Evolutionary conservation across 2,888 invertebrate species (phyloP).

Genomic region (Synergus laeviventris): DNA sequence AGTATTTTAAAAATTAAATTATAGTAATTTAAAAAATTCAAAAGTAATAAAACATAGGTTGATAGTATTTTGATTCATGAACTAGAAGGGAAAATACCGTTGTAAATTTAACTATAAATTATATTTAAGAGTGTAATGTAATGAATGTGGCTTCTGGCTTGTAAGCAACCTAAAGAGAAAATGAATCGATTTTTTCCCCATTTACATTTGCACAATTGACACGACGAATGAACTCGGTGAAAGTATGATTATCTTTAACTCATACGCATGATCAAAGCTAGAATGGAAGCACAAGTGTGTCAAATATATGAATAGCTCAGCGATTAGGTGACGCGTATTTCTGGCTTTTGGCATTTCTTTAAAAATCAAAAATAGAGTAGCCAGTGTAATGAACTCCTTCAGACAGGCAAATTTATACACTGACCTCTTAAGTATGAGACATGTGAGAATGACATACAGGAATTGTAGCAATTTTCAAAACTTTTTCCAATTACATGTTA

Average conservation of each 20-base stretch:
- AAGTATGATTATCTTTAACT: not conserved
- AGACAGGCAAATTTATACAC: not conserved
- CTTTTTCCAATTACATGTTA: not conserved
- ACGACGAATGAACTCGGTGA: not conserved
- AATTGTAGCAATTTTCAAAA: not conserved
- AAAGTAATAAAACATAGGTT: too few relatives aligned
- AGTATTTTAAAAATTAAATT: too few relatives aligned
- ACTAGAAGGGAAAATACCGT: not conserved
- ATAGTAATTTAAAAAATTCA: too few relatives aligned
- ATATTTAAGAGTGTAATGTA: not conserved
- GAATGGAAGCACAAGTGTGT: not conserved
- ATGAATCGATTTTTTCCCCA: not conserved
- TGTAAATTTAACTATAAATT: too few relatives aligned
- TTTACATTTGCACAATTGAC: not conserved
- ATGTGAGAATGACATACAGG: not conserved
- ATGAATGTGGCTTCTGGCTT: not conserved
- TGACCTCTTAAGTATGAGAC: not conserved
- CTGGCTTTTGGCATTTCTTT: slow-evolving; percentile 19
- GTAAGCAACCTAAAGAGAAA: not conserved
- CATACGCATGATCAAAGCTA: slow-evolving; percentile 11
- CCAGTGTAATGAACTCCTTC: not conserved
- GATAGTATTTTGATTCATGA: not conserved
- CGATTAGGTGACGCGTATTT: not conserved
- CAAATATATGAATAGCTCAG: not conserved
- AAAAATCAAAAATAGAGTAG: slow-evolving; percentile 22